Conservation (phyloP, 2,888 invertebrate genomes). For the Eilema sororculum region DNA sequence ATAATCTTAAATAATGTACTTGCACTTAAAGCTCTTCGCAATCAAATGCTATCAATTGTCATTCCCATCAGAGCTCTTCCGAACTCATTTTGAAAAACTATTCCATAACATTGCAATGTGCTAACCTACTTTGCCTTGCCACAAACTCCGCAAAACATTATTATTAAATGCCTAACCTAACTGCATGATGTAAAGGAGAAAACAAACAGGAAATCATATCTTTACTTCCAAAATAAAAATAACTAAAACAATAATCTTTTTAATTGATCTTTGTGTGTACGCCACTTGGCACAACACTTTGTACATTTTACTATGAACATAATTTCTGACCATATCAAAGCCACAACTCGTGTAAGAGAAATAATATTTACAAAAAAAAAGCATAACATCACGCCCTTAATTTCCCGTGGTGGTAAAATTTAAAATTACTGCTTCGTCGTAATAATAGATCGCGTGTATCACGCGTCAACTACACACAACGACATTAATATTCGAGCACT, state of each 20-base stretch:
- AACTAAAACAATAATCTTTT: neutral
- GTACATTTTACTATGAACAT: neutral
- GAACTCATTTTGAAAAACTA: too few relatives aligned
- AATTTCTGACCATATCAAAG: neutral
- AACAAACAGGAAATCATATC: neutral
- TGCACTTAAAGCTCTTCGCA: too few relatives aligned
- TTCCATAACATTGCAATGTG: too few relatives aligned
- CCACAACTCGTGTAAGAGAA: constrained; percentile 20
- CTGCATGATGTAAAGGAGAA: neutral
- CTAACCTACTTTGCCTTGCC: neutral
- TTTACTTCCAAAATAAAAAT: neutral
- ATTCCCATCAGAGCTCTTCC: too few relatives aligned
- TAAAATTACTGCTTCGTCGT: constrained; percentile 42
- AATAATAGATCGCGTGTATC: constrained; percentile 53
- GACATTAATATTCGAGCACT: constrained; percentile 45
- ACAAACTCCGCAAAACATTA: too few relatives aligned
- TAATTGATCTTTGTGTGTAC: neutral
- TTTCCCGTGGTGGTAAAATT: constrained; percentile 30
- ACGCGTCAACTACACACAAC: constrained; percentile 45
- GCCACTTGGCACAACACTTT: neutral
- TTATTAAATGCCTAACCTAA: neutral
- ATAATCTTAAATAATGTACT: too few relatives aligned
- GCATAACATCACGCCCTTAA: constrained; percentile 27
- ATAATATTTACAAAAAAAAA: constrained; percentile 20
- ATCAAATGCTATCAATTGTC: too few relatives aligned